phyloP scores from a whole-genome alignment of 1,140 invertebrate species.

The Sipha flava region DNA sequence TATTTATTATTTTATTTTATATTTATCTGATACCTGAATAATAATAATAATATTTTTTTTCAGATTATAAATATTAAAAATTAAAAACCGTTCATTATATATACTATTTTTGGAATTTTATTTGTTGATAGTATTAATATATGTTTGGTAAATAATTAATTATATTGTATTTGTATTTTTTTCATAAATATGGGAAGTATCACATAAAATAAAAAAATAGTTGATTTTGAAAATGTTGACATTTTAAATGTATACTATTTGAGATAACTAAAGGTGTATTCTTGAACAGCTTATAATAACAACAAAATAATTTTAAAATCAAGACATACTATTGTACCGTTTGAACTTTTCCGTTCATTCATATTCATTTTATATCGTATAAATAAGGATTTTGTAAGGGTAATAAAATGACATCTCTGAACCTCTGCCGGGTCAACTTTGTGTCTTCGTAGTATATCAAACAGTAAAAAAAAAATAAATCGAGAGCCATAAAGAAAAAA shows the following conservation, averaged over 20 bases:
- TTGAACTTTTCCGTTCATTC: neutral
- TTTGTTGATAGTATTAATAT: too few species aligned
- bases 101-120: too few species aligned
- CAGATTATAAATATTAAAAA: too few species aligned
- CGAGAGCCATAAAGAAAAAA: constrained; percentile 12
- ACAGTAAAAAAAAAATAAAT: neutral
- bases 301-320: neutral
- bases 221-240: neutral
- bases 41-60: too few species aligned
- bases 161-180: neutral
- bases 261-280: neutral
- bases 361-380: neutral
- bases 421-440: neutral
- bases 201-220: neutral
- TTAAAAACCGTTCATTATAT: too few species aligned
- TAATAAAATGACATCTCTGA: neutral
- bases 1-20: too few species aligned
- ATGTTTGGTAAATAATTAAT: neutral
- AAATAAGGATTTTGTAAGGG: constrained; percentile 18
- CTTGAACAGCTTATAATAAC: neutral
- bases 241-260: neutral
- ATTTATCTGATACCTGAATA: too few species aligned
- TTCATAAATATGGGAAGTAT: neutral
- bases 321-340: neutral
- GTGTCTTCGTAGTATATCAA: neutral